Conservation (phyloP, 2,113 vertebrate genomes). For the Nibea albiflora region DNA sequence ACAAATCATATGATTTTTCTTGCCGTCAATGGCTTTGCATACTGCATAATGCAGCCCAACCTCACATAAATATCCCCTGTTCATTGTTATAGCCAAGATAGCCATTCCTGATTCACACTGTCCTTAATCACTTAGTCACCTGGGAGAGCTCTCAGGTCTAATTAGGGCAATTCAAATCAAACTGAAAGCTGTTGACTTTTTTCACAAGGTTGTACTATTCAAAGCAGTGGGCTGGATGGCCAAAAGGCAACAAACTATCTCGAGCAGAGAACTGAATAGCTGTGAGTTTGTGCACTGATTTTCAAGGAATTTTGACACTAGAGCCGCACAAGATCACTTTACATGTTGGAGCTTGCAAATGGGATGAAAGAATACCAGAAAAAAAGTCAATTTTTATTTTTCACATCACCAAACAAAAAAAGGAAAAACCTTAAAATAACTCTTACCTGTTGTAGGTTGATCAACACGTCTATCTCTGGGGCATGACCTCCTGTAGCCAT, state of each 20-base stretch:
- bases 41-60: background rate
- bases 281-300: background rate
- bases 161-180: conserved; percentile 20
- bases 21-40: background rate
- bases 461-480: conserved; percentile 86
- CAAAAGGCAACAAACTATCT: background rate
- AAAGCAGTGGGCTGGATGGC: background rate
- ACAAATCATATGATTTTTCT: background rate
- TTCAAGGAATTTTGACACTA: background rate
- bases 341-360: background rate
- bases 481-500: conserved; percentile 92
- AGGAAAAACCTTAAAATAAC: background rate
- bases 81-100: background rate
- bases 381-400: background rate
- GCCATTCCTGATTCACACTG: no score
- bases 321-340: background rate
- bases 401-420: background rate
- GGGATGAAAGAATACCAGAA: background rate
- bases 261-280: background rate
- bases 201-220: background rate
- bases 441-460: conserved; percentile 88
- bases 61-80: background rate
- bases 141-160: conserved; percentile 2
- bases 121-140: background rate
- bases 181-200: conserved; percentile 11